Evolutionary conservation across 2,888 invertebrate genomes (phyloP).

Genomic region (Antitype chi): DNA sequence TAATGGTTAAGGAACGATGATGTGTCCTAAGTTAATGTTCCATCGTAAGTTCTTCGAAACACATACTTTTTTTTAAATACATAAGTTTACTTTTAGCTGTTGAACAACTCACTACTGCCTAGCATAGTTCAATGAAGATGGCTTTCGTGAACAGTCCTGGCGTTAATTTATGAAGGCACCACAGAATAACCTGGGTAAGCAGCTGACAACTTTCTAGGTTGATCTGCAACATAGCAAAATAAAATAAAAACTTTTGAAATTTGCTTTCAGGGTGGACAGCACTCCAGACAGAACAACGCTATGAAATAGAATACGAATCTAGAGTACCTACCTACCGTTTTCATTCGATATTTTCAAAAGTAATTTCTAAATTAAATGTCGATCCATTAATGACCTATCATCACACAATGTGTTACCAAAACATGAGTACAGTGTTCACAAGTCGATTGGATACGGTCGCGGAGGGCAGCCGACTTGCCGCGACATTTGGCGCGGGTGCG

Average conservation of each 20-base stretch:
- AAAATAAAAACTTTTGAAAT: neutral
- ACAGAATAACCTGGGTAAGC: neutral
- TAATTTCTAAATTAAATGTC: constrained; percentile 8
- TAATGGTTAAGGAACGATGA: constrained; percentile 6
- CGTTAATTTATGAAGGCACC: neutral
- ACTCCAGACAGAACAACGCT: neutral
- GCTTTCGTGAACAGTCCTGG: neutral
- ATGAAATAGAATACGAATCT: neutral
- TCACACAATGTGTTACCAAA: constrained; percentile 51
- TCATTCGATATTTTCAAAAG: constrained; percentile 2
- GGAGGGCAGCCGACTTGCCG: constrained; percentile 63
- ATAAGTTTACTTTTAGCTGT: neutral
- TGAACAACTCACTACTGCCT: neutral
- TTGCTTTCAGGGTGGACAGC: too few species aligned
- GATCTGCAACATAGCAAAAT: neutral
- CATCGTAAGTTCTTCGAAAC: neutral
- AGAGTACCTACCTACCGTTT: neutral
- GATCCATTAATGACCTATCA: constrained; percentile 48
- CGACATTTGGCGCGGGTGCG: constrained; percentile 74
- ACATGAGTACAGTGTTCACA: constrained; percentile 56
- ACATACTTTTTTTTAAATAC: neutral
- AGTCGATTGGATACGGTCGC: constrained; percentile 66
- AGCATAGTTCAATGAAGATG: neutral
- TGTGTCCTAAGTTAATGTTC: neutral
- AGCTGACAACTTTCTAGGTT: neutral